phyloP scores from a whole-genome alignment of 37 sponge, comb jelly and placozoan species.

The Cladorhizidae sp. region DNA sequence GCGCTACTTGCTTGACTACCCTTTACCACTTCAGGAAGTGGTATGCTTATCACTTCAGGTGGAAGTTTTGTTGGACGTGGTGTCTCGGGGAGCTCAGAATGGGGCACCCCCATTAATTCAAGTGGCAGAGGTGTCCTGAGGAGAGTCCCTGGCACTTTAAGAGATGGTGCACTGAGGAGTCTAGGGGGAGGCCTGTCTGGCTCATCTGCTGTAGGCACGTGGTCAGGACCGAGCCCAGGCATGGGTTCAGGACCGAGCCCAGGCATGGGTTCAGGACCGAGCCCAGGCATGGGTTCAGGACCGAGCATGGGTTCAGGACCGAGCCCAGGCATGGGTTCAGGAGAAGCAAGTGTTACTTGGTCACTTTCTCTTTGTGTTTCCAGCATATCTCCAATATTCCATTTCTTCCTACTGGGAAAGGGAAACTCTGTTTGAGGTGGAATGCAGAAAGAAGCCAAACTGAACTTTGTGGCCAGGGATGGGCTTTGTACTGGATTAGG shows the following conservation, averaged over 20 bases:
- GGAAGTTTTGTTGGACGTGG: constrained; percentile 16
- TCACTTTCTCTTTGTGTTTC: background rate
- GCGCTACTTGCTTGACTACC: no score
- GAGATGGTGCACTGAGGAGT: constrained; percentile 12
- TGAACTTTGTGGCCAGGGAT: background rate
- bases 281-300: no score
- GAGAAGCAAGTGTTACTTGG: background rate
- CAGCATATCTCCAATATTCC: constrained; percentile 14
- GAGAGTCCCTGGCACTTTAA: background rate
- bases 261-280: no score
- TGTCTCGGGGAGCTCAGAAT: background rate
- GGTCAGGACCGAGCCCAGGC: no score
- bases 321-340: no score
- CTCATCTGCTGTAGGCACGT: background rate
- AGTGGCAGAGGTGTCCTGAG: no score
- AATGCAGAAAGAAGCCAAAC: background rate
- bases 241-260: no score
- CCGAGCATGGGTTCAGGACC: no score
- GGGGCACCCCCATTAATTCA: no score
- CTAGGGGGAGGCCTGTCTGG: constrained; percentile 6
- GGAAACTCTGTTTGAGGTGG: background rate
- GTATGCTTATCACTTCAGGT: constrained; percentile 20
- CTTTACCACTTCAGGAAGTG: no score
- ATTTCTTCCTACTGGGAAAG: background rate
- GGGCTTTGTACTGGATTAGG: background rate